Evolutionary conservation across 2,797 vertebrate genomes (phyloP).

Genomic region (Acipenser ruthenus): DNA sequence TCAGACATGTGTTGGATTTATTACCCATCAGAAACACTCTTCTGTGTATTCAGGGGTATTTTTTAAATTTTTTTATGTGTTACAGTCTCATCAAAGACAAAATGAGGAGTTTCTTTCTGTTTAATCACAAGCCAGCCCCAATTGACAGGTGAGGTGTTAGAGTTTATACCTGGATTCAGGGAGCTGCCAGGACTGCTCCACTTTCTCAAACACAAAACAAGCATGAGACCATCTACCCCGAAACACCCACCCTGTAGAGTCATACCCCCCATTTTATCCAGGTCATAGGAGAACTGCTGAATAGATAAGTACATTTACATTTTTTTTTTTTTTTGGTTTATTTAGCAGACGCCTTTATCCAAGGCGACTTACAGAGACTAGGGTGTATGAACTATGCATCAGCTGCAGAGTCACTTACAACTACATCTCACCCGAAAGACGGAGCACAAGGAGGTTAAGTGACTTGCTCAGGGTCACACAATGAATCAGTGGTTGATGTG

Average conservation of each 20-base stretch:
- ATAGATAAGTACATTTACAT: no score
- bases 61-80: neutral
- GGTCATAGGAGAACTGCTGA: no score
- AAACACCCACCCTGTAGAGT: neutral
- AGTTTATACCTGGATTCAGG: constrained; percentile 40
- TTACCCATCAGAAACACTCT: constrained; percentile 10
- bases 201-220: neutral
- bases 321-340: no score
- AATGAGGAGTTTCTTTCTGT: constrained; percentile 34
- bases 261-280: no score
- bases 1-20: constrained; percentile 28
- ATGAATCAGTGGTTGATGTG: no score
- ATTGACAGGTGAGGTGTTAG: constrained; percentile 12
- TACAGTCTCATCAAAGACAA: constrained; percentile 20
- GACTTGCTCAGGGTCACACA: no score
- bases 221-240: neutral
- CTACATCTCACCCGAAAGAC: no score
- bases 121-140: constrained; percentile 34
- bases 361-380: no score
- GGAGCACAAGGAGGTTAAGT: no score
- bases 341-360: no score
- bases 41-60: neutral
- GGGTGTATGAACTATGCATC: no score
- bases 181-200: neutral
- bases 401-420: no score